These are phyloP conservation scores for Epirrhoe tristata DNA, from an alignment of 2,888 invertebrate species.

Conservation along the genomic window DNA sequence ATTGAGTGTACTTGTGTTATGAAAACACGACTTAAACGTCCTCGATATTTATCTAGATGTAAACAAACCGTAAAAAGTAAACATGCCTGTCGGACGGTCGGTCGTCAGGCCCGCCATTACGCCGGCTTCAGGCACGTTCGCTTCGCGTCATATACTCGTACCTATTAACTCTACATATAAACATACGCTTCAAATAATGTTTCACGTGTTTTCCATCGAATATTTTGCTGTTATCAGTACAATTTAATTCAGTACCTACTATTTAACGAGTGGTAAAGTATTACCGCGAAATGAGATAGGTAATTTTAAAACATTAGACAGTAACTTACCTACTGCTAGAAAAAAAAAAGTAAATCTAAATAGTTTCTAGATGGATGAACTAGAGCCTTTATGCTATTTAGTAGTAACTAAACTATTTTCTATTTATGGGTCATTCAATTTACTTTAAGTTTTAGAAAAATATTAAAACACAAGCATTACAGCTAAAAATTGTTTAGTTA, in stretches of 20 bases:
- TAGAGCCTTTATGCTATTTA: no score
- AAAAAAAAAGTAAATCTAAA: no score
- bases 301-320: neutral
- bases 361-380: no score
- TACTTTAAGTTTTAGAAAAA: neutral
- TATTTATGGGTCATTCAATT: no score
- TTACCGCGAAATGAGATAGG: neutral
- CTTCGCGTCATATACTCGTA: constrained; percentile 7
- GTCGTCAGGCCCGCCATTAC: constrained; percentile 22
- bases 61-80: constrained; percentile 42
- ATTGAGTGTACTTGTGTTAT: constrained; percentile 27
- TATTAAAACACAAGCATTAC: neutral
- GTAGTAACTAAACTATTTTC: no score
- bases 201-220: neutral
- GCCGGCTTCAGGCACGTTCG: constrained; percentile 15
- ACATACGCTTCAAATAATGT: neutral
- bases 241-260: neutral
- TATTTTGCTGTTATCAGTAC: neutral
- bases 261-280: neutral
- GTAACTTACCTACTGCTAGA: no score
- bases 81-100: constrained; percentile 26
- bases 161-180: neutral
- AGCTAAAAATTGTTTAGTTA: neutral
- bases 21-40: constrained; percentile 38
- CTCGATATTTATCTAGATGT: constrained; percentile 42